phyloP scores from a whole-genome alignment of 2,113 vertebrate genomes.

The Andinoacara biseriatus region DNA sequence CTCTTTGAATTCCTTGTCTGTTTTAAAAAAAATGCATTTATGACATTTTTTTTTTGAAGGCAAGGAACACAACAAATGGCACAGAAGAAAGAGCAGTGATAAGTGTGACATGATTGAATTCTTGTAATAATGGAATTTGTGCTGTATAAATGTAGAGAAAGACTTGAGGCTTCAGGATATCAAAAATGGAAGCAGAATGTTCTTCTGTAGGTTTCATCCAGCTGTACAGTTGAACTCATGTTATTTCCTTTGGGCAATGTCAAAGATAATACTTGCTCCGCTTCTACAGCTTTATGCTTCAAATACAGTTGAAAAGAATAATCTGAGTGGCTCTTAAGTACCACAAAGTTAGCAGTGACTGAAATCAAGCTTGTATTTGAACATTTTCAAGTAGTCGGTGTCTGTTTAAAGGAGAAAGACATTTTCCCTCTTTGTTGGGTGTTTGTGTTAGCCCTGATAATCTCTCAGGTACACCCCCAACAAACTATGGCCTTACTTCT shows the following conservation, averaged over 20 bases:
- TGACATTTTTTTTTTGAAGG: not conserved
- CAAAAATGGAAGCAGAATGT: not conserved
- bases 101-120: not conserved
- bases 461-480: not conserved
- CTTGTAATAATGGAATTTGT: not conserved
- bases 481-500: not conserved
- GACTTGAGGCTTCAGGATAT: not conserved
- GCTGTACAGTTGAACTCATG: constrained; percentile 2
- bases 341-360: not conserved
- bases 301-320: not conserved
- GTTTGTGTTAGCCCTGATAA: not conserved
- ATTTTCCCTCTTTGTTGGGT: rapidly evolving
- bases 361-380: not conserved
- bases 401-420: not conserved
- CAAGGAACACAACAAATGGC: not conserved
- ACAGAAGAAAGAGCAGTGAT: not conserved
- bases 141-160: not conserved
- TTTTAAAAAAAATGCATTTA: not conserved
- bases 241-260: not conserved
- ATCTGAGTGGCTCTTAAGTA: not conserved
- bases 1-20: not conserved
- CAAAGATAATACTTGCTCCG: not conserved
- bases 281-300: not conserved
- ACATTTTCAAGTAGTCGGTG: not conserved
- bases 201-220: constrained; percentile 1